Percentiles rank a stretch among this genome's conserved stretches.
These are phyloP conservation scores for Australoheros scitulus DNA, from an alignment of 2,113 vertebrate species.

Conservation along the genomic window DNA sequence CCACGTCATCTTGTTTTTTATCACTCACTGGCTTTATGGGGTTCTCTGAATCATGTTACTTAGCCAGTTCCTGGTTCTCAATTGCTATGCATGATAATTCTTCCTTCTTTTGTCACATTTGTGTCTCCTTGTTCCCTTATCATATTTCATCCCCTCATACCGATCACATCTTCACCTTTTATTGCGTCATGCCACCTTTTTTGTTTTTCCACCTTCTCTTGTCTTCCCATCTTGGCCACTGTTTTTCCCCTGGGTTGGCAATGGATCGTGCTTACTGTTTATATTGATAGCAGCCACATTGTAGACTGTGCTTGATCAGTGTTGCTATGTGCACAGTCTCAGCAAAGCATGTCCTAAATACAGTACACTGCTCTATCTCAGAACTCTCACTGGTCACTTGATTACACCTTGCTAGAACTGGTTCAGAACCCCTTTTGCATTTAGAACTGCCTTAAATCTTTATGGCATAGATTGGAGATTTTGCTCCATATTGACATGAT, in stretches of 20 bases:
- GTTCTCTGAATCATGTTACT: not conserved
- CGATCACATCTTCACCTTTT: constrained; percentile 3
- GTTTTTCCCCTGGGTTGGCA: not conserved
- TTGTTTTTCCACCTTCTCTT: not conserved
- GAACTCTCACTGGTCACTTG: not conserved
- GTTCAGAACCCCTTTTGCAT: not conserved
- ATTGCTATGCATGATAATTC: not conserved
- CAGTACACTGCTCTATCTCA: not conserved
- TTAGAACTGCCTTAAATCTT: not conserved
- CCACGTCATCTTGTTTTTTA: not conserved
- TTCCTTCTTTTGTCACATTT: not conserved
- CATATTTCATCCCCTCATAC: not conserved
- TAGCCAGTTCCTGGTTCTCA: not conserved
- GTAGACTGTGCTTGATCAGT: not conserved
- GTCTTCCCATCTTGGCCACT: constrained; percentile 2
- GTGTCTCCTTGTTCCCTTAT: not conserved
- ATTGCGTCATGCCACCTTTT: not conserved
- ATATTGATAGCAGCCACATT: constrained; percentile 12
- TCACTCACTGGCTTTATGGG: not conserved
- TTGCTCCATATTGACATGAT: too few relatives aligned
- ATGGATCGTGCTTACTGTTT: constrained; percentile 13
- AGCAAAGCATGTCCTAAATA: constrained; percentile 15
- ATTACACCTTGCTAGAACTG: not conserved
- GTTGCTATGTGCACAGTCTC: not conserved
- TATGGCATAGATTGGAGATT: not conserved